Evolutionary conservation across 2,113 vertebrate species (phyloP).

Genomic region (Garra rufa): DNA sequence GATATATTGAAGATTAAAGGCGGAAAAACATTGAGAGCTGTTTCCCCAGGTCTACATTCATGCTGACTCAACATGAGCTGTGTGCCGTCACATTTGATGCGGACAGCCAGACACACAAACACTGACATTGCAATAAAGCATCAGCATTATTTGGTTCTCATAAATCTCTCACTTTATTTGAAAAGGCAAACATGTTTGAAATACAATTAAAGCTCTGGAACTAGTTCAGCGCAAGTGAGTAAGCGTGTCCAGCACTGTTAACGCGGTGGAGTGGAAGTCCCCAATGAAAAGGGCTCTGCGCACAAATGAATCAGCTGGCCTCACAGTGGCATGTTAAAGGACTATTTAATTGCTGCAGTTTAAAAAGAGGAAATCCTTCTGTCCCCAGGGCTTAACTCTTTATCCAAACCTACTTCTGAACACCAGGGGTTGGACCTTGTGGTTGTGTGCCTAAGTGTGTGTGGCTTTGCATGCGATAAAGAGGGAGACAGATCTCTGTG

Average conservation of each 20-base stretch:
- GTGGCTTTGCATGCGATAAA: not conserved
- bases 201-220: not conserved
- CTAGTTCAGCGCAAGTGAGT: not conserved
- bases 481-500: not conserved
- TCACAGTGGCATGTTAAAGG: conserved; percentile 39
- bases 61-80: not conserved
- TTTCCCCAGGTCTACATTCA: not conserved
- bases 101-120: conserved; percentile 1
- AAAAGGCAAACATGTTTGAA: conserved; percentile 1
- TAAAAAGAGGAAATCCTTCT: conserved; percentile 53
- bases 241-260: conserved; percentile 9
- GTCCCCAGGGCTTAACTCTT: conserved; percentile 49
- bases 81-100: not conserved
- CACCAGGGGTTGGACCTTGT: conserved; percentile 27
- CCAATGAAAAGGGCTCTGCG: conserved; percentile 46
- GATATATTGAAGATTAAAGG: not conserved
- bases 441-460: conserved; percentile 26
- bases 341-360: conserved; percentile 51
- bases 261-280: conserved; percentile 17
- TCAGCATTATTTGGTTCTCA: not conserved
- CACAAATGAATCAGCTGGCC: conserved; percentile 46
- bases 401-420: conserved; percentile 33
- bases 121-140: not conserved
- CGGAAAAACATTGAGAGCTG: not conserved
- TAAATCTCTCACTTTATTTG: not conserved